A percentile compares a stretch with the other conserved stretches of the same genome.
Conservation (phyloP, 2,113 vertebrate genomes). For the Felis catus region F.catus_Fca126_mat1.0 CM031421.1:68689001-68689500, state of each 20-base stretch:
- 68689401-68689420: not conserved
- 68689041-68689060: not conserved
- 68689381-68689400: not conserved
- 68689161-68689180: not conserved
- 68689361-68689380: not conserved
- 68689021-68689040: slow-evolving; percentile 40
- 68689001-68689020: not conserved
- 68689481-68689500: not conserved
- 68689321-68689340: not conserved
- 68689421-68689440: not conserved
- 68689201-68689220: not conserved
- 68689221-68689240: not conserved
- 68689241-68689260: not conserved
- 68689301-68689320: not conserved
- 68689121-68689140: not conserved
- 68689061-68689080: slow-evolving; percentile 35
- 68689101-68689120: not conserved
- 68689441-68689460: not conserved
- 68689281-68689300: not conserved
- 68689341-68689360: no score
- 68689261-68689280: not conserved
- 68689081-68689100: not conserved
- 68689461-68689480: not conserved
- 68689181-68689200: not conserved
- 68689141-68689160: slow-evolving; percentile 15